Percentiles rank a stretch among this genome's conserved stretches.
phyloP scores from a whole-genome alignment of 53 echinoderm and acorn worm species.

The Holothuria scabra region DNA sequence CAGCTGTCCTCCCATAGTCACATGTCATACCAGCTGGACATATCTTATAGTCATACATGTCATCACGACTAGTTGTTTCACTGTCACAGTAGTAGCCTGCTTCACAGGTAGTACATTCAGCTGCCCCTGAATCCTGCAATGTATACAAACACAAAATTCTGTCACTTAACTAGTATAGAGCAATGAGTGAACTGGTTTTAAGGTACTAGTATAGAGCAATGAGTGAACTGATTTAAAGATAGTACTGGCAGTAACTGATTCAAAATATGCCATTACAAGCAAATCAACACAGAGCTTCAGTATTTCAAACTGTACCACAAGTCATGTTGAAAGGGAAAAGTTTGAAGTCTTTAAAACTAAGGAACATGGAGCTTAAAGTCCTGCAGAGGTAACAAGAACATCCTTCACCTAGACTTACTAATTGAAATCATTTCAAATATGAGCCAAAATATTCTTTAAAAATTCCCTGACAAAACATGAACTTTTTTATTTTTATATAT shows the following conservation, averaged over 20 bases:
- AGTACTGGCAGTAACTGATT: neutral
- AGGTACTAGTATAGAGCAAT: neutral
- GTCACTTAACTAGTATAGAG: neutral
- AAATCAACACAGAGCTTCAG: no score
- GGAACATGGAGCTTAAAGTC: no score
- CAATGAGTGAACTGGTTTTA: neutral
- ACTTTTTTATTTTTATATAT: no score
- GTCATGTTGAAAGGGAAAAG: no score
- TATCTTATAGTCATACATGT: conserved; percentile 81
- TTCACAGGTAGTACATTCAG: conserved; percentile 83
- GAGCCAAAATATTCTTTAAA: no score
- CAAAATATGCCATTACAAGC: neutral
- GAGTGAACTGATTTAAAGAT: neutral
- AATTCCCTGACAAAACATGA: no score
- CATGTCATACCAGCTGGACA: conserved; percentile 92
- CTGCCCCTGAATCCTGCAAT: conserved; percentile 81
- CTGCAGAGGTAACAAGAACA: no score
- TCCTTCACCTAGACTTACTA: no score
- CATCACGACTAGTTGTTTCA: conserved; percentile 71
- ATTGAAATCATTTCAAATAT: no score
- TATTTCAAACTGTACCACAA: no score
- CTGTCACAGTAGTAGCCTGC: conserved; percentile 94
- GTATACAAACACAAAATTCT: neutral
- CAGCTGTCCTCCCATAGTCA: conserved; percentile 60
- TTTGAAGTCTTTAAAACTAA: no score